phyloP scores from a whole-genome alignment of 1,140 invertebrate genomes.

The Drosophila seguyi region DNA sequence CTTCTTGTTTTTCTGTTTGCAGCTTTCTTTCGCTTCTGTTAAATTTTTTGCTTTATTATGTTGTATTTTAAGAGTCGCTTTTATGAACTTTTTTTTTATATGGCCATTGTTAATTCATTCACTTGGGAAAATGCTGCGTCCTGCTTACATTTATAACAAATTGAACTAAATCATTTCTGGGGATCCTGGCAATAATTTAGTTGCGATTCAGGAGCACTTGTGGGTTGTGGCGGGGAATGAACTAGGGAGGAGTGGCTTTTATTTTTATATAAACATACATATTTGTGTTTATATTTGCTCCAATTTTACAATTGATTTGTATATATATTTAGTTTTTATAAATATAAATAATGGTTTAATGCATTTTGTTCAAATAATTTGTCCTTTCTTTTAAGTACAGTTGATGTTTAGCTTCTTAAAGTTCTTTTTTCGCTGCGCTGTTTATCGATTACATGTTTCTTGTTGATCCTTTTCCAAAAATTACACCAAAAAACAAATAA shows the following conservation, averaged over 20 bases:
- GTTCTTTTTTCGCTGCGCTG: conserved; percentile 79
- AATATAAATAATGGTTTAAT: conserved; percentile 63
- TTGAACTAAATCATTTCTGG: conserved; percentile 63
- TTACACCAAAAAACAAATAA: conserved; percentile 37
- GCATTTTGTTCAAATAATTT: conserved; percentile 46
- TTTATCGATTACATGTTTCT: conserved; percentile 77
- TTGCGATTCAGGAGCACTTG: conserved; percentile 7
- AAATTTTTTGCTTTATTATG: conserved; percentile 56
- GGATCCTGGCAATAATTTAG: conserved; percentile 17
- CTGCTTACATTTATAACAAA: conserved; percentile 62
- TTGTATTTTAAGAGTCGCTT: conserved; percentile 41
- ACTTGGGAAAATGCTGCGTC: conserved; percentile 25
- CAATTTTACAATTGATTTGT: conserved; percentile 59
- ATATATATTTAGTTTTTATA: conserved; percentile 62
- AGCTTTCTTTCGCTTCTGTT: conserved; percentile 31
- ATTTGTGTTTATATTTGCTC: conserved; percentile 52
- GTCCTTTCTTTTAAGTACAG: conserved; percentile 56
- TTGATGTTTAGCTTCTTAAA: conserved; percentile 57
- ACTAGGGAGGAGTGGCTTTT: conserved; percentile 18
- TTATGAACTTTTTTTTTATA: conserved; percentile 31
- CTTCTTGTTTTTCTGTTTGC: conserved; percentile 32
- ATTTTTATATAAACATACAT: conserved; percentile 51
- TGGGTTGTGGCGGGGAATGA: conserved; percentile 9
- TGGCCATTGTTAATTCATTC: conserved; percentile 41
- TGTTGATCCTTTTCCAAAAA: conserved; percentile 31